Evolutionary conservation across 2,888 invertebrate genomes (phyloP), one percentile per base, ranked within the genome.

Genomic region (Brachyopa scutellaris): DNA sequence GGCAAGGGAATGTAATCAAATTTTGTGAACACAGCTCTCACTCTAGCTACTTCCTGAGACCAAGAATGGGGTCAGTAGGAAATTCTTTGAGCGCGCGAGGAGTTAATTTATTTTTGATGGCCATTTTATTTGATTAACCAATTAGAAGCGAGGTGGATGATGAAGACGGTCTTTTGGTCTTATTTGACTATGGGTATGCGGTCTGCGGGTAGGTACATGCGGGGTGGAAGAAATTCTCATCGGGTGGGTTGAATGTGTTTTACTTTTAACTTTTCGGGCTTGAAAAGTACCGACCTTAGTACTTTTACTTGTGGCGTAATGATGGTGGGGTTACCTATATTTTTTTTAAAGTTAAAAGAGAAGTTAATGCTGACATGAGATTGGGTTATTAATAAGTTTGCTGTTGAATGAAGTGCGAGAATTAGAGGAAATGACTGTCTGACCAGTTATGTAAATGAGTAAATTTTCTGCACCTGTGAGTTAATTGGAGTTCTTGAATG

Each of bases 1-100:
- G 23, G 13, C 40, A 53, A 40, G 19, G 57, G 36, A 57, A 11
- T 38, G 26, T 26, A 72, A 57, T 66, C 64, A 29, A 66, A 66
- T 21, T 51, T 8, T 23, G 36, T 59, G 17, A 33, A 53, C 13
- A 23, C 33, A 15, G 13, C 6, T 59, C 40, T 45, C 33, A 8
- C 21, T 38, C 33, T 42, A 19, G 9, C 13, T 45, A 7, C 9
- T 45, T 8, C 19, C 17, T 29, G 13, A n/a, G n/a, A 15, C 36
- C 26, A 33, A 26, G n/a, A 80, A 80, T 53, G 55, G 74, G 80
- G 80, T 80, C 80, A 80, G 76, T 40, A 76, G 74, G 64, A 76
- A 74, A 74, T 69, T 76, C 62, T 69, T 74, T 47, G 47, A 59
- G 36, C 47, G 33, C 49, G 33, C 9, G 57, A 38, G 51, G 19